Evolutionary conservation across 2,797 vertebrate species (phyloP).

Genomic region (Chelon auratus): DNA sequence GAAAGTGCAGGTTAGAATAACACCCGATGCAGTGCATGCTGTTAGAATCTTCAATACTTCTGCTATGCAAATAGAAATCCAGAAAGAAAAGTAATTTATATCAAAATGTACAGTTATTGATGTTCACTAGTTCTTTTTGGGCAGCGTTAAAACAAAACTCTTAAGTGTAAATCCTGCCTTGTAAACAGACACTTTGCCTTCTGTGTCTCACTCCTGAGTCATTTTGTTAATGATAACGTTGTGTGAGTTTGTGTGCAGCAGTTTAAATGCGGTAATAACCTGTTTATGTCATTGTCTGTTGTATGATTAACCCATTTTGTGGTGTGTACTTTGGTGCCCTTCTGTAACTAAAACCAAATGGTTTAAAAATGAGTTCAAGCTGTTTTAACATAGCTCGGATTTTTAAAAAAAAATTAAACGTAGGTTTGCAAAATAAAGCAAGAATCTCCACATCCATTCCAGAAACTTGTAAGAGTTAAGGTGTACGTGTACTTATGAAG

Average conservation of each 20-base stretch:
- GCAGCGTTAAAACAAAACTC: slow-evolving; percentile 18
- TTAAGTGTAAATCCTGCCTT: slow-evolving; percentile 5
- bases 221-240: slow-evolving; percentile 65
- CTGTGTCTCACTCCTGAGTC: slow-evolving; percentile 40
- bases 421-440: neutral
- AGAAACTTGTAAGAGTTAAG: neutral
- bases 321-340: slow-evolving; percentile 19
- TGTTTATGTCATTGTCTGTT: slow-evolving; percentile 56
- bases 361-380: neutral
- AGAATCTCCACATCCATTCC: neutral
- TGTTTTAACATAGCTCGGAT: neutral
- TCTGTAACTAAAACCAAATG: slow-evolving; percentile 11
- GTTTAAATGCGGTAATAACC: slow-evolving; percentile 62
- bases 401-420: too few species aligned
- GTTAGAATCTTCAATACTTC: neutral
- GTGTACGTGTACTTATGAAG: neutral
- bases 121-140: slow-evolving; percentile 5
- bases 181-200: slow-evolving; percentile 53
- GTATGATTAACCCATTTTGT: slow-evolving; percentile 36
- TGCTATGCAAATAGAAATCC: neutral
- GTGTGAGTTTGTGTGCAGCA: slow-evolving; percentile 50
- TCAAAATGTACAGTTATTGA: neutral
- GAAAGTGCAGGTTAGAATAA: neutral
- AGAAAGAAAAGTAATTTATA: neutral
- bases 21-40: neutral